Conservation (phyloP, 2,888 invertebrate genomes). For the Arrhopalites spinosus region DNA sequence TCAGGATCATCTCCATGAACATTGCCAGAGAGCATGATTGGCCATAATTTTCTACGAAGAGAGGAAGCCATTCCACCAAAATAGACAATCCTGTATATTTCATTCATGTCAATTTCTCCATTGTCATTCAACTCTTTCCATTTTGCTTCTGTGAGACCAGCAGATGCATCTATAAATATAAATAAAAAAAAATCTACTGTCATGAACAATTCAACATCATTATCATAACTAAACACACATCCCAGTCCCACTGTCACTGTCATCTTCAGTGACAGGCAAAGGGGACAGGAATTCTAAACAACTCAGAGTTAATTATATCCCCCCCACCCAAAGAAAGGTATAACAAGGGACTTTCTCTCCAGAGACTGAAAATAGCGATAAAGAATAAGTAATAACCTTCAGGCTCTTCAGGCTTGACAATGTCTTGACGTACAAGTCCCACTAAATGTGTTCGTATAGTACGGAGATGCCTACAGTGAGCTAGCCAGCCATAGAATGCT, state of each 20-base stretch:
- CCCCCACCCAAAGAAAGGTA: too few relatives aligned
- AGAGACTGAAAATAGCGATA: background rate
- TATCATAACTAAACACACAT: background rate
- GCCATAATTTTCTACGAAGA: conserved; percentile 67
- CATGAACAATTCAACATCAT: background rate
- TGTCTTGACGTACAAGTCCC: conserved; percentile 70
- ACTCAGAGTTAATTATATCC: too few relatives aligned
- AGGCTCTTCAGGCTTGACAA: conserved; percentile 66
- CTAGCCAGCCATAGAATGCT: conserved; percentile 95
- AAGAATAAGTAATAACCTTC: conserved; percentile 45
- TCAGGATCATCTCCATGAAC: conserved; percentile 50
- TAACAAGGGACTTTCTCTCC: too few relatives aligned
- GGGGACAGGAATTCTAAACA: too few relatives aligned
- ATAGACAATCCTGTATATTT: conserved; percentile 82
- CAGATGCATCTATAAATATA: conserved; percentile 52
- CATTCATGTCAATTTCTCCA: conserved; percentile 64
- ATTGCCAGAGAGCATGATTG: conserved; percentile 52
- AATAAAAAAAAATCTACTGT: background rate
- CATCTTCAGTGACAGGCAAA: too few relatives aligned
- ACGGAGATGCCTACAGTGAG: conserved; percentile 88
- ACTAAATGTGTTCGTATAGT: conserved; percentile 91
- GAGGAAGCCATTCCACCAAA: conserved; percentile 83
- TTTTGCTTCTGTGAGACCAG: conserved; percentile 74
- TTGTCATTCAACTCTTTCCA: conserved; percentile 72
- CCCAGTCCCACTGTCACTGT: too few relatives aligned